Evolutionary conservation across 2,888 invertebrate species (phyloP), one percentile per base, ranked within the genome.

Genomic region (Gnatocerus cornutus): DNA sequence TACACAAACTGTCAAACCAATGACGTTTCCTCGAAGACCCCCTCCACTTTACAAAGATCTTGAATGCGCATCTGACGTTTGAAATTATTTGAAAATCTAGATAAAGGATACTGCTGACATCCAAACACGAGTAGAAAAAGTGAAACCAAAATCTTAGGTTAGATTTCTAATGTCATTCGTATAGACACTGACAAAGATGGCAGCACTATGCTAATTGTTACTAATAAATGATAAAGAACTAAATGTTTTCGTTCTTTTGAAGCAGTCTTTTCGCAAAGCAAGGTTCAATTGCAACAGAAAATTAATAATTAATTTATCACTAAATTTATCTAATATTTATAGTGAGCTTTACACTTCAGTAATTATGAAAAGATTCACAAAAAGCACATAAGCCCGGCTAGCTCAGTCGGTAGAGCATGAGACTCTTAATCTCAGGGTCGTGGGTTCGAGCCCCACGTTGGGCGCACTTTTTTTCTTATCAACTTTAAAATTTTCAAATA

Each of bases 391-490:
- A 53, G 82, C 83, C 84, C 82, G 84, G 85, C 84, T 85, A 85
- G 85, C 85, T 86, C 86, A 86, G 86, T 86, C 86, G 86, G 86
- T 86, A 86, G 86, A 86, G 86, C 86, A 86, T 84, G 85, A 85
- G 86, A 86, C 86, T 87, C 87, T 87, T 87, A 87, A 87, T 65
- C 69, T 86, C 86, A 85, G 87, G 87, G 87, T 87, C 87, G 87
- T 87, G 87, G 87, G 87, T 87, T 87, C 87, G 87, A 87, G 87
- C 87, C 87, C 87, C 87, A 87, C 87, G 86, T 87, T 86, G 87
- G 87, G 87, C 86, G 83, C 48, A 33, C 33, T 46, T 48, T 62
- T 68, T 68, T 45, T 43, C 52, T 1, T 10, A 62, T 39, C 0
- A 4, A 7, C n/a, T 41, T 7, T 6, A 41, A 29, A 4, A 29